phyloP scores from a whole-genome alignment of 2,113 vertebrate species.

The Halichoeres trimaculatus region DNA sequence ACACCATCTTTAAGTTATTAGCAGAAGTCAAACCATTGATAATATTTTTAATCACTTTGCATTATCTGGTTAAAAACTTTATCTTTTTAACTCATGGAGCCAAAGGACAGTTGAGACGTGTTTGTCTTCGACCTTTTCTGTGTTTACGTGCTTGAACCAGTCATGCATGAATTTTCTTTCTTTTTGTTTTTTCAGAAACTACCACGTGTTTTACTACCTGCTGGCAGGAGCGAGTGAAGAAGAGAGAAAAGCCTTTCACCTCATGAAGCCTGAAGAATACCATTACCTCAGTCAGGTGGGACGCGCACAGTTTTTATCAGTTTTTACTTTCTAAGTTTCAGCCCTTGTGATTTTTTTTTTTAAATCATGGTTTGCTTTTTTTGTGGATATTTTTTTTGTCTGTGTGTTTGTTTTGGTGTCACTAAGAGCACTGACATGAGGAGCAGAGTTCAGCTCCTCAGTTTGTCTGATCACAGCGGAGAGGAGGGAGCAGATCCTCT shows the following conservation, averaged over 20 bases:
- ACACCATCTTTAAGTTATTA: too few relatives aligned
- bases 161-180: neutral
- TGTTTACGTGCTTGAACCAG: too few relatives aligned
- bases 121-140: too few relatives aligned
- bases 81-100: too few relatives aligned
- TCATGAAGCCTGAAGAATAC: constrained; percentile 95
- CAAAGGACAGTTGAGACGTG: too few relatives aligned
- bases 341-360: neutral
- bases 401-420: constrained; percentile 24
- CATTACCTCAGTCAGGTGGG: constrained; percentile 98
- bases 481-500: constrained; percentile 54
- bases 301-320: neutral
- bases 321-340: neutral
- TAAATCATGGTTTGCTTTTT: neutral
- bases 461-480: constrained; percentile 60
- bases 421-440: neutral
- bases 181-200: constrained; percentile 89
- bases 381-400: neutral
- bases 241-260: constrained; percentile 92
- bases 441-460: too few relatives aligned
- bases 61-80: too few relatives aligned
- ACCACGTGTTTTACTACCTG: constrained; percentile 99
- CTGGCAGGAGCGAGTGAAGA: constrained; percentile 96
- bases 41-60: too few relatives aligned
- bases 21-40: too few relatives aligned